Evolutionary conservation across 2,797 vertebrate genomes (phyloP).

Genomic region (Protonibea diacanthus): DNA sequence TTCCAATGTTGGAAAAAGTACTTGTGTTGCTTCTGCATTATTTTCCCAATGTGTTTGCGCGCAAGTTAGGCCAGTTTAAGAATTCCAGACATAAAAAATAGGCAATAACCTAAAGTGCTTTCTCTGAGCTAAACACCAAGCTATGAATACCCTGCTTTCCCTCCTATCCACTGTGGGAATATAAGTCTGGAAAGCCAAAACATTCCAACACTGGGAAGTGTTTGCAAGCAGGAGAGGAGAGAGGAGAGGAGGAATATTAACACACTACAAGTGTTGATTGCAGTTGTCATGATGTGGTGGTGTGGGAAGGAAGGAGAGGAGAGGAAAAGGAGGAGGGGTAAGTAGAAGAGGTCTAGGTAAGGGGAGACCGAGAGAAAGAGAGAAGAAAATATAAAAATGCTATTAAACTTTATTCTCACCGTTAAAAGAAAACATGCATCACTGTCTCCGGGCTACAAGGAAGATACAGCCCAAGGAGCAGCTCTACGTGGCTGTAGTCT

Average conservation of each 20-base stretch:
- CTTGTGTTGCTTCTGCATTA: conserved; percentile 13
- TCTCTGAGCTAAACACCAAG: conserved; percentile 33
- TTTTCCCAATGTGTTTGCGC: conserved; percentile 27
- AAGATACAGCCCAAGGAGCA: neutral
- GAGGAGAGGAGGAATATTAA: conserved; percentile 4
- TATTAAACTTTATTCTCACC: neutral
- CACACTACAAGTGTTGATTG: conserved; percentile 26
- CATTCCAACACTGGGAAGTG: conserved; percentile 40
- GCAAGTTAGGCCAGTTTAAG: conserved; percentile 12
- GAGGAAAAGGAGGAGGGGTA: too few species aligned
- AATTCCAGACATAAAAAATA: conserved; percentile 9
- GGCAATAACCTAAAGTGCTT: conserved; percentile 9
- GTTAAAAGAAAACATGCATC: conserved; percentile 3
- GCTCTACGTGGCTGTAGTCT: neutral
- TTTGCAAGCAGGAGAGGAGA: conserved; percentile 21
- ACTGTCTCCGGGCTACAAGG: conserved; percentile 11
- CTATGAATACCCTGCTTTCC: conserved; percentile 31
- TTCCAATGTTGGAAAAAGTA: conserved; percentile 38
- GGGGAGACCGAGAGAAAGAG: conserved; percentile 15
- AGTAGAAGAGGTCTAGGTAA: neutral
- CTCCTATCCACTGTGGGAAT: conserved; percentile 35
- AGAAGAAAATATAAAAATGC: conserved; percentile 1
- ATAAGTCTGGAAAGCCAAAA: conserved; percentile 43
- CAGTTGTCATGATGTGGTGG: conserved; percentile 43
- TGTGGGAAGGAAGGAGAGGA: neutral